Evolutionary conservation across 1,140 invertebrate species (phyloP).

Genomic region (Archivesica marissinica): DNA sequence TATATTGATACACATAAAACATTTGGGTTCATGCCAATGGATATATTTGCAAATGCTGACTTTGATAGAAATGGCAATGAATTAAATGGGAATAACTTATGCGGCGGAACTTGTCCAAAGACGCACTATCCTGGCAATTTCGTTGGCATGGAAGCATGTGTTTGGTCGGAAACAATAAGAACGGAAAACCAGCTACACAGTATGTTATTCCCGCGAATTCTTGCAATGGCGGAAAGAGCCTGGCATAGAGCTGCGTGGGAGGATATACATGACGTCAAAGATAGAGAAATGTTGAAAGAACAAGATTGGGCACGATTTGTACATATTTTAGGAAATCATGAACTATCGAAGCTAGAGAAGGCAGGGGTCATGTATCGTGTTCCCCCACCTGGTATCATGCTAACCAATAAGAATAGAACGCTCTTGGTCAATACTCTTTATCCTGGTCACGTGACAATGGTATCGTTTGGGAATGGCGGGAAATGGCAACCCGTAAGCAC

Average conservation of each 20-base stretch:
- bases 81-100: slow-evolving; percentile 45
- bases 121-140: slow-evolving; percentile 70
- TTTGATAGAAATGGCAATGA: slow-evolving; percentile 61
- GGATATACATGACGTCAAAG: slow-evolving; percentile 21
- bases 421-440: slow-evolving; percentile 18
- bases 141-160: slow-evolving; percentile 75
- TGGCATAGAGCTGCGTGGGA: slow-evolving; percentile 82
- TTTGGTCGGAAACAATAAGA: slow-evolving; percentile 77
- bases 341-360: slow-evolving; percentile 72
- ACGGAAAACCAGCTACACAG: slow-evolving; percentile 69
- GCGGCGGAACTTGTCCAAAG: slow-evolving; percentile 60
- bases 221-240: slow-evolving; percentile 79
- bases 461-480: slow-evolving; percentile 1
- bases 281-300: not conserved
- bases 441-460: not conserved
- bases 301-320: slow-evolving; percentile 79
- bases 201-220: slow-evolving; percentile 77
- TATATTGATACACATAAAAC: slow-evolving; percentile 71
- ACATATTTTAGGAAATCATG: slow-evolving; percentile 72
- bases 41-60: slow-evolving; percentile 71
- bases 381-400: slow-evolving; percentile 76
- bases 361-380: slow-evolving; percentile 75
- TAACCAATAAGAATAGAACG: slow-evolving; percentile 3
- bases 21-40: slow-evolving; percentile 71
- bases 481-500: not conserved